A percentile compares a stretch with the other conserved stretches of the same genome.
phyloP scores from a whole-genome alignment of 2,113 vertebrate genomes.

The Prunella fulvescens region DNA sequence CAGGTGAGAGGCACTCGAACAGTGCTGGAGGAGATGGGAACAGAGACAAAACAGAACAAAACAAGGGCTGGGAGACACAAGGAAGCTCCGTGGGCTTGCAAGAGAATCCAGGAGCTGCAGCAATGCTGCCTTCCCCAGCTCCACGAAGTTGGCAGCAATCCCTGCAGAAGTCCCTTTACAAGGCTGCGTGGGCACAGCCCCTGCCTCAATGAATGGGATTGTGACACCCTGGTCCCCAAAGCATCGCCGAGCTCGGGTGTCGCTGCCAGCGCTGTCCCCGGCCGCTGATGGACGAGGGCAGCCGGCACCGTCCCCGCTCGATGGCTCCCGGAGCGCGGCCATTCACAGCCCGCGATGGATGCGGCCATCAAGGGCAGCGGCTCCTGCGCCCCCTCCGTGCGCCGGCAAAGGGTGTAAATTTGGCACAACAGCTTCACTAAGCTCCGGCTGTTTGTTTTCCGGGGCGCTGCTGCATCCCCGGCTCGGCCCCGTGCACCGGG shows the following conservation, averaged over 20 bases:
- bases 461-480: neutral
- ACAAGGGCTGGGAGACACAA: neutral
- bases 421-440: conserved; percentile 21
- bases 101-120: neutral
- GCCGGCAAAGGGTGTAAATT: neutral
- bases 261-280: neutral
- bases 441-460: neutral
- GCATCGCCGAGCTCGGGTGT: neutral
- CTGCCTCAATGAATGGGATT: neutral
- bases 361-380: neutral
- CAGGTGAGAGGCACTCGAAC: conserved; percentile 54
- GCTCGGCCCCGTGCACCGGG: rapidly evolving
- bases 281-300: neutral
- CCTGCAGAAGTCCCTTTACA: rapidly evolving
- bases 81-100: neutral
- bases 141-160: neutral
- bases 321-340: neutral
- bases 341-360: conserved; percentile 21
- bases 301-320: neutral
- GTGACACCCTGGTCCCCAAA: rapidly evolving
- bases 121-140: neutral
- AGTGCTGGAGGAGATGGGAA: neutral
- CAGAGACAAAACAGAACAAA: conserved; percentile 34
- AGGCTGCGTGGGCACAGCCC: rapidly evolving
- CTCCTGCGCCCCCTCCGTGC: neutral